Base-by-base conservation (phyloP, 2,113 vertebrate species). In the Microtus ochrogaster region DNA sequence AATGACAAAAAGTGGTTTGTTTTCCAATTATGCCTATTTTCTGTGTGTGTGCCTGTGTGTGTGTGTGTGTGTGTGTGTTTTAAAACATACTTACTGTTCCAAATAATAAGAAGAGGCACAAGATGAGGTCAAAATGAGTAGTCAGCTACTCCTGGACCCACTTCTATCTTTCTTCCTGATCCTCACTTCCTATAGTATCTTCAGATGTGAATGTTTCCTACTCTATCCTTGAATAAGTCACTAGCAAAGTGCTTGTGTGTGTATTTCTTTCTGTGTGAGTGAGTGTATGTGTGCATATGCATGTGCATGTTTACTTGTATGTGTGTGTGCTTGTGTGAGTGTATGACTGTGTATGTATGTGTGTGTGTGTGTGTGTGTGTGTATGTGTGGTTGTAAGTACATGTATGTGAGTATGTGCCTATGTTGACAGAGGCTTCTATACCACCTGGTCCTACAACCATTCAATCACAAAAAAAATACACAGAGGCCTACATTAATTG, bases 361-460 rank as follows among this genome's bases (percentile, higher is more conserved):
- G 30, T 36, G 30, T 68, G 66, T 33, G 52, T 14, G 52, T 70
- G 16, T 70, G 33, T 17, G 33, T 70, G 68, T 66, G 65, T 13
- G 2, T 14, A 13, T 65, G 14, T 33, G 11, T 33, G 28, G n/a
- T n/a, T 68, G 66, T 5, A 1, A 68, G 5, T 68, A 33, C 66
- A 68, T 68, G 66, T 68, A 33, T 33, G 30, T 16, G 0, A 16
- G 30, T 68, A 33, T 68, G 30, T 36, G 30, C 30, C 33, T 70
- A 21, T 58, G 58, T 58, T 58, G 58, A 21, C 19, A 58, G 19
- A 21, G 58, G 58, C 2, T 58, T 2, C 58, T 21, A 58, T 58
- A 21, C 0, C 6, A 58, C 19, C 19, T 58, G 58, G 19, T 58
- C 58, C 58, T 19, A 58, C 19, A 58, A 19, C 58, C 1, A 0